Conservation (phyloP, 1,140 invertebrate species). For the Saxidomus purpurata region DNA sequence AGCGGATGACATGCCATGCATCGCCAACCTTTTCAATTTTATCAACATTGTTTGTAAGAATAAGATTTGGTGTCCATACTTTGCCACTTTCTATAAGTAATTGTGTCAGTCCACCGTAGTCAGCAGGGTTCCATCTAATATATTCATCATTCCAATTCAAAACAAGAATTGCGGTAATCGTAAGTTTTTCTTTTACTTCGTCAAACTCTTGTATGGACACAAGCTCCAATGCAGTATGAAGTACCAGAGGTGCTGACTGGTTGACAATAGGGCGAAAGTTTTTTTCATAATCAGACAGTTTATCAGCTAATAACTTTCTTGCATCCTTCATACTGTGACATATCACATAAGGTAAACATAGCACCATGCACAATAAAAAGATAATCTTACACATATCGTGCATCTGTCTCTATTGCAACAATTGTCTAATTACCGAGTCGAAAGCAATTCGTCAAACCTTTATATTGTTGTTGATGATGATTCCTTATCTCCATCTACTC, state of each 20-base stretch:
- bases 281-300: background rate
- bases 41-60: background rate
- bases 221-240: background rate
- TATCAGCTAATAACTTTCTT: background rate
- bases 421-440: too few species aligned
- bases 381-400: too few species aligned
- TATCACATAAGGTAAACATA: too few species aligned
- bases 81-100: background rate
- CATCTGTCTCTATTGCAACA: too few species aligned
- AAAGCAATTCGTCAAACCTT: too few species aligned
- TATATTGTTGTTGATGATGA: too few species aligned
- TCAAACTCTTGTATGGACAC: too few species aligned
- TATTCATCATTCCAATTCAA: background rate
- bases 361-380: too few species aligned
- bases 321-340: background rate
- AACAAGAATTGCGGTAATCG: too few species aligned
- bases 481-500: too few species aligned
- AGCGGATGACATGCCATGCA: slow-evolving; percentile 97
- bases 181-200: too few species aligned
- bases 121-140: background rate
- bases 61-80: slow-evolving; percentile 13
- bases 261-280: background rate
- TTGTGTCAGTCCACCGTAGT: background rate
- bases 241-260: background rate
- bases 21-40: background rate